phyloP scores from a whole-genome alignment of 2,113 vertebrate species.

The Plotosus lineatus region DNA sequence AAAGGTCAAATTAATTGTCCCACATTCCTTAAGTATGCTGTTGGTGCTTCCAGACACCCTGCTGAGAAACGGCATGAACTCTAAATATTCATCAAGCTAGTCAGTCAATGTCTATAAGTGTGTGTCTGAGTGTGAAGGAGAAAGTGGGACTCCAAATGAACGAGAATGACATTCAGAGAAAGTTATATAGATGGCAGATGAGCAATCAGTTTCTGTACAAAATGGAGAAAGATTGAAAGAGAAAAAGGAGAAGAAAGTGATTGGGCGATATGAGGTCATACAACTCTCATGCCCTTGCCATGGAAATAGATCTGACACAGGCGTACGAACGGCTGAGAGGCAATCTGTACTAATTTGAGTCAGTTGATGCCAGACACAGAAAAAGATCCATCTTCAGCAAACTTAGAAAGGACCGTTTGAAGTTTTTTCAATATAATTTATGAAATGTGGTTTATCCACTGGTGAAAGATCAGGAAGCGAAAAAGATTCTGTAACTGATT shows the following conservation, averaged over 20 bases:
- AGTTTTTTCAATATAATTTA: background rate
- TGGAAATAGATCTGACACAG: constrained; percentile 15
- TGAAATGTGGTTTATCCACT: background rate
- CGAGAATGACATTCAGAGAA: background rate
- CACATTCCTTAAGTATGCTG: too few relatives aligned
- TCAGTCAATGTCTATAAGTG: background rate
- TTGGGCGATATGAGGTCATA: background rate
- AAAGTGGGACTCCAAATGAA: background rate
- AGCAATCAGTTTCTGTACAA: background rate
- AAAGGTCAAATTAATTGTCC: too few relatives aligned
- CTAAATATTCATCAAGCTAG: constrained; percentile 40
- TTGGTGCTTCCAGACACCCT: constrained; percentile 6
- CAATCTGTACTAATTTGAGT: constrained; percentile 11
- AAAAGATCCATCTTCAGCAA: constrained; percentile 9
- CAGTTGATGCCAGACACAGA: background rate
- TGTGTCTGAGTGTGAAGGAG: background rate
- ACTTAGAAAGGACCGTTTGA: background rate
- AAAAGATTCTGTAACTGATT: background rate
- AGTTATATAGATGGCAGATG: background rate
- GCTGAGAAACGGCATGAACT: background rate
- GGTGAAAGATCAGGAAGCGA: background rate
- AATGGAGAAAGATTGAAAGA: background rate
- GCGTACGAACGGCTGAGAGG: background rate
- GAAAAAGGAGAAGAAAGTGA: background rate
- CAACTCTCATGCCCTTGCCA: background rate